Evolutionary conservation across 2,888 invertebrate species (phyloP).

Genomic region (Drosophila siamana): DNA sequence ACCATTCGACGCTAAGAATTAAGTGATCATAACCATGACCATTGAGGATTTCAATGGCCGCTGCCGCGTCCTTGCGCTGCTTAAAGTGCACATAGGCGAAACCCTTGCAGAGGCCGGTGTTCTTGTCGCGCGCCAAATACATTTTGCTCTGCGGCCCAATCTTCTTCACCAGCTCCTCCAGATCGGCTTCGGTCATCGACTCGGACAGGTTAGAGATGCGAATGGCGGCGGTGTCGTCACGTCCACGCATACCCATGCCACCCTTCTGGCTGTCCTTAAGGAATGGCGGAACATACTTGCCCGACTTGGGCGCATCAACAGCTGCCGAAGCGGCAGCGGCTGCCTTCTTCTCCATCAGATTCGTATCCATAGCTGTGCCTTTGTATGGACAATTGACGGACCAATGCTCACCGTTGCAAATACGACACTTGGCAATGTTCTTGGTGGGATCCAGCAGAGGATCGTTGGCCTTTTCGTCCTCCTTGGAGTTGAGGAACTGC

Average conservation of each 20-base stretch:
- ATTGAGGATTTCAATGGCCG: conserved; percentile 95
- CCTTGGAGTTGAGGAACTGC: conserved; percentile 95
- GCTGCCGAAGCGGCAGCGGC: conserved; percentile 83
- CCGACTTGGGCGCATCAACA: conserved; percentile 82
- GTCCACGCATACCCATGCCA: conserved; percentile 88
- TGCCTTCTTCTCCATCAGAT: conserved; percentile 87
- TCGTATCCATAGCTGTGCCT: conserved; percentile 92
- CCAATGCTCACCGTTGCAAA: conserved; percentile 98
- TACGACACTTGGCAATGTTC: conserved; percentile 91
- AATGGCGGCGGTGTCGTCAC: conserved; percentile 95
- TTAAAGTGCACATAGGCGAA: conserved; percentile 99
- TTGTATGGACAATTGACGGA: conserved; percentile 99
- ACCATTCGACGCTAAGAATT: conserved; percentile 99
- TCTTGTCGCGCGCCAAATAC: conserved; percentile 97
- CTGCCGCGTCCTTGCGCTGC: conserved; percentile 94
- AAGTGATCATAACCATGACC: conserved; percentile 99
- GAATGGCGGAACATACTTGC: conserved; percentile 95
- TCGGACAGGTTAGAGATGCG: conserved; percentile 99
- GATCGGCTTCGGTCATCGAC: conserved; percentile 96
- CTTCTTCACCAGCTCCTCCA: conserved; percentile 97
- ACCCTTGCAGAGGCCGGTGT: conserved; percentile 95
- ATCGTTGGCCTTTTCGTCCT: conserved; percentile 95
- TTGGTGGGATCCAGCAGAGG: conserved; percentile 94
- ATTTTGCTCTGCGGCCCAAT: conserved; percentile 97
- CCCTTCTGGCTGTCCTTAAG: conserved; percentile 94